A percentile compares a stretch with the other conserved stretches of the same genome.
phyloP scores from a whole-genome alignment of 2,797 vertebrate genomes.

The Pseudochaenichthys georgianus region DNA sequence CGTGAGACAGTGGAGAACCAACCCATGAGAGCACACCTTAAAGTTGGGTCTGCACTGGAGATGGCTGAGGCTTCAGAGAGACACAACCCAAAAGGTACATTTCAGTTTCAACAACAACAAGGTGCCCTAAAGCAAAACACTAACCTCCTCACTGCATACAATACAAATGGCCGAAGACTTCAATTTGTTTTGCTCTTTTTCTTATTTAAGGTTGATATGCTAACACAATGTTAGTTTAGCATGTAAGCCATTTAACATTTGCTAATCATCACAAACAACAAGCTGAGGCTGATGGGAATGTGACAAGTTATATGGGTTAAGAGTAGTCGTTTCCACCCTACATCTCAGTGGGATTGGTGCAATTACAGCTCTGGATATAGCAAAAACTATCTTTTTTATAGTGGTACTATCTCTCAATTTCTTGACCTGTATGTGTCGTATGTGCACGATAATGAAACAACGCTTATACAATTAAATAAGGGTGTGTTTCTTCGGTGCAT shows the following conservation, averaged over 20 bases:
- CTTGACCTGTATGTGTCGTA: too few species aligned
- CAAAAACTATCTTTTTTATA: too few species aligned
- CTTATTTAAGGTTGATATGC: neutral
- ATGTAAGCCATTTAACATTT: neutral
- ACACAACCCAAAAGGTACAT: slow-evolving; percentile 1
- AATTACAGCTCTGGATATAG: neutral
- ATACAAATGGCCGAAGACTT: neutral
- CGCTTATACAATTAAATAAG: neutral
- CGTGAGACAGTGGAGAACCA: slow-evolving; percentile 1
- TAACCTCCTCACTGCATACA: neutral
- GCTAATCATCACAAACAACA: neutral
- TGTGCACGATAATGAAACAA: neutral
- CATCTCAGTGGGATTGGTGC: neutral
- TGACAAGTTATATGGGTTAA: neutral
- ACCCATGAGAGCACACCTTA: neutral
- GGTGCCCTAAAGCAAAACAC: neutral
- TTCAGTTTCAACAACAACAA: neutral
- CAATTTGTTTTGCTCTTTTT: neutral
- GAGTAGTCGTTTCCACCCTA: neutral
- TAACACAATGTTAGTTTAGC: neutral
- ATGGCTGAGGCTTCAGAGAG: neutral
- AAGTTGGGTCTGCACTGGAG: neutral
- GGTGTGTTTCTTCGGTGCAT: neutral
- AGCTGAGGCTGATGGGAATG: neutral
- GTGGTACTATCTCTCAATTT: too few species aligned